Evolutionary conservation across 2,888 invertebrate species (phyloP).

Genomic region (Drosophila kanekoi): DNA sequence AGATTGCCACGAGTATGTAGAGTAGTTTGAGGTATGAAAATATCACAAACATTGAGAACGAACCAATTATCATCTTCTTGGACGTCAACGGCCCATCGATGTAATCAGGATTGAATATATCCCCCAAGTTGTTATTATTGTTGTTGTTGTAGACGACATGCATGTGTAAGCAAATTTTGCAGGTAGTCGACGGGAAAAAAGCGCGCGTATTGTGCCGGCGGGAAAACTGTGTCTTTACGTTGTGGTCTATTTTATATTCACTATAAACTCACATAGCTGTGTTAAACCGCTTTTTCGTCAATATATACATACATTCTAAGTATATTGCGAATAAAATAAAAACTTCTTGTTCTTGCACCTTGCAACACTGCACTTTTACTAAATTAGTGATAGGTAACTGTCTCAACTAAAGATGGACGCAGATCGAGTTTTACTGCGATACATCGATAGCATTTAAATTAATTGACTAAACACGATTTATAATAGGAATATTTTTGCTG

Average conservation of each 20-base stretch:
- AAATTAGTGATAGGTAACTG: neutral
- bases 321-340: slow-evolving; percentile 12
- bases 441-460: neutral
- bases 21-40: slow-evolving; percentile 83
- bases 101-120: slow-evolving; percentile 72
- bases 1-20: slow-evolving; percentile 83
- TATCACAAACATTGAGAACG: slow-evolving; percentile 84
- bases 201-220: slow-evolving; percentile 37
- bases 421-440: neutral
- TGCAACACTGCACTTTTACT: slow-evolving; percentile 28
- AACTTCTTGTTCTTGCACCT: slow-evolving; percentile 21
- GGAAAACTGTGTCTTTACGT: neutral
- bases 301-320: neutral
- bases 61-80: slow-evolving; percentile 77
- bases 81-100: slow-evolving; percentile 80
- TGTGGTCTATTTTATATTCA: neutral
- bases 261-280: neutral
- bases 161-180: slow-evolving; percentile 59
- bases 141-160: slow-evolving; percentile 56
- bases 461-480: too few species aligned
- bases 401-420: neutral
- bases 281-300: slow-evolving; percentile 1
- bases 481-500: too few species aligned
- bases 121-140: slow-evolving; percentile 51
- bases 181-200: slow-evolving; percentile 41